These are phyloP conservation scores for Philereme transversata DNA, from an alignment of 2,888 invertebrate genomes.

Conservation along the genomic window DNA sequence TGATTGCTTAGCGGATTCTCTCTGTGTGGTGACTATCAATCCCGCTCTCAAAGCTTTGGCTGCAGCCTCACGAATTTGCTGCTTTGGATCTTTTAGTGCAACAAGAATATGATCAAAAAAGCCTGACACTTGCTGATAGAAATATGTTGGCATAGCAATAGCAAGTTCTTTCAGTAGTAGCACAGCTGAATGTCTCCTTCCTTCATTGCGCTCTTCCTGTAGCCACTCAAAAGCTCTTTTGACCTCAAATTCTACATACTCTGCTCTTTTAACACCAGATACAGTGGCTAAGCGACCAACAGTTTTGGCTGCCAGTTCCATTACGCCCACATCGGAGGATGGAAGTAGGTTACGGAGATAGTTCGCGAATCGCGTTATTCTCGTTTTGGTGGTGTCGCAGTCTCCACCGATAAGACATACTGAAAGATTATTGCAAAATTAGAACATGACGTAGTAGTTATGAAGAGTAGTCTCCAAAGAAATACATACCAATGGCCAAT, in stretches of 20 bases:
- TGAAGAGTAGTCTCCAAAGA: background rate
- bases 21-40: slow-evolving; percentile 96
- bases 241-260: slow-evolving; percentile 99
- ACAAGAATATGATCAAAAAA: slow-evolving; percentile 97
- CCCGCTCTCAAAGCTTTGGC: slow-evolving; percentile 97
- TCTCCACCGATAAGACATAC: slow-evolving; percentile 97
- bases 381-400: slow-evolving; percentile 94
- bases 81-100: slow-evolving; percentile 95
- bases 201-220: slow-evolving; percentile 94
- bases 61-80: slow-evolving; percentile 95
- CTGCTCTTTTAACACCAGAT: slow-evolving; percentile 96
- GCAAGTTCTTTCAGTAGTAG: slow-evolving; percentile 96
- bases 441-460: background rate
- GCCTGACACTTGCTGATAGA: slow-evolving; percentile 96
- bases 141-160: slow-evolving; percentile 97
- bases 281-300: slow-evolving; percentile 96
- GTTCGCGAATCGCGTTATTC: slow-evolving; percentile 96
- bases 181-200: slow-evolving; percentile 95
- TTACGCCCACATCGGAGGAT: slow-evolving; percentile 95
- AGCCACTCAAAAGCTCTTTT: slow-evolving; percentile 98
- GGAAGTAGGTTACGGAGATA: slow-evolving; percentile 95
- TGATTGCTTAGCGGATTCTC: slow-evolving; percentile 97
- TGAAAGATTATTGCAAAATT: slow-evolving; percentile 66
- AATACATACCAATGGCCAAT: slow-evolving; percentile 90
- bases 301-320: slow-evolving; percentile 98